Conservation (phyloP, 2,888 invertebrate species). For the Conomelus anceps region DNA sequence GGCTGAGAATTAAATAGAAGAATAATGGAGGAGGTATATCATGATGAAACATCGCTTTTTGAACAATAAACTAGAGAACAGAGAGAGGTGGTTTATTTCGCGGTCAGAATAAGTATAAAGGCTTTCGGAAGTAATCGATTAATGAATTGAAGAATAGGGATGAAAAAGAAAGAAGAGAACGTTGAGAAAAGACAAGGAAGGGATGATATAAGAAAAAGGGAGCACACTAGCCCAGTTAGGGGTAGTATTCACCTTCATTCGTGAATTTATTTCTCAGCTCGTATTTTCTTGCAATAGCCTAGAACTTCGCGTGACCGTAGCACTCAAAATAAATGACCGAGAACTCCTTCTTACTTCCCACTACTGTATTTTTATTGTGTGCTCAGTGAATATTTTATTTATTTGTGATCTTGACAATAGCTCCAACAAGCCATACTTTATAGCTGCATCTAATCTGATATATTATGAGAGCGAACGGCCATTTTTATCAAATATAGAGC, state of each 20-base stretch:
- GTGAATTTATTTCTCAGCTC: neutral
- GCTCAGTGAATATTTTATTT: neutral
- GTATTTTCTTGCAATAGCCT: neutral
- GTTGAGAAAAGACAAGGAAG: neutral
- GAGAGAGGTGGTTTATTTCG: neutral
- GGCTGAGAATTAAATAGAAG: neutral
- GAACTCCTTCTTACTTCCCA: neutral
- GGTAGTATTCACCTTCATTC: neutral
- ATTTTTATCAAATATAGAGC: neutral
- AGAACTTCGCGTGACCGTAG: neutral
- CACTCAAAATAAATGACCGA: neutral
- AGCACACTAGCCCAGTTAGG: neutral
- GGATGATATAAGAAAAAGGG: neutral
- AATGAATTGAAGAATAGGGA: neutral
- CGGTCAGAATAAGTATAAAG: neutral
- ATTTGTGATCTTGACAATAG: neutral
- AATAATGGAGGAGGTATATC: neutral
- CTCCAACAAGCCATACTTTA: neutral
- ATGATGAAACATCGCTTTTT: neutral
- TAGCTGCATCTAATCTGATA: neutral
- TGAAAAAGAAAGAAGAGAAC: neutral
- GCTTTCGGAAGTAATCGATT: neutral
- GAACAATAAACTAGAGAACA: neutral
- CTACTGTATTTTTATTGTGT: neutral
- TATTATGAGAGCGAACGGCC: neutral